Percentiles rank a stretch among this genome's conserved stretches.
These are phyloP conservation scores for Drosophila nigricruria DNA, from an alignment of 2,888 invertebrate species.

Conservation along the genomic window DNA sequence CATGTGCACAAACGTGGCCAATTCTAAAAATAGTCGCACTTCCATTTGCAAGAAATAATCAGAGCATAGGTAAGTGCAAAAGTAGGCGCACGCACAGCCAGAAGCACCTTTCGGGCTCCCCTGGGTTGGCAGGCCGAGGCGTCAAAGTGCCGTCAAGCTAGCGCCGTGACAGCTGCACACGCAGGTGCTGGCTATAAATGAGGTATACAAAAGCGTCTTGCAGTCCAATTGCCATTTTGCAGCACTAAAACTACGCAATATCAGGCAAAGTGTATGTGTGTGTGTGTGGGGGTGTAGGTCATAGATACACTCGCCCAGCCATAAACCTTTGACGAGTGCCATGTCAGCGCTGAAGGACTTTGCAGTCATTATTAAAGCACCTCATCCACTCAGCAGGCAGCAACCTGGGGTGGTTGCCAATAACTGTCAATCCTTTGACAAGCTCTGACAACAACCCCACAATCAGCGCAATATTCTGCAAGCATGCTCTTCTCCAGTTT, in stretches of 20 bases:
- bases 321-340: conserved; percentile 44
- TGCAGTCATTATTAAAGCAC: conserved; percentile 60
- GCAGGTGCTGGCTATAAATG: conserved; percentile 31
- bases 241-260: conserved; percentile 29
- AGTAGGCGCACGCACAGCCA: conserved; percentile 3
- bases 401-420: conserved; percentile 26
- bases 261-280: not conserved
- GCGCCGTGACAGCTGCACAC: conserved; percentile 31
- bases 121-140: conserved; percentile 29
- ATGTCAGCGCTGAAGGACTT: conserved; percentile 40
- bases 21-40: conserved; percentile 39
- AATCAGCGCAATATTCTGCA: conserved; percentile 13
- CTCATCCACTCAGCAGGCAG: conserved; percentile 6
- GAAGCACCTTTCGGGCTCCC: not conserved
- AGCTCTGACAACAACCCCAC: conserved; percentile 20
- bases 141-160: conserved; percentile 48
- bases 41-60: conserved; percentile 20
- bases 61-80: conserved; percentile 6
- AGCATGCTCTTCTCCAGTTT: not conserved
- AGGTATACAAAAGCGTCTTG: conserved; percentile 24
- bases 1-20: conserved; percentile 32
- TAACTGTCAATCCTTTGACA: conserved; percentile 29
- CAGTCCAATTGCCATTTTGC: conserved; percentile 42
- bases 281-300: not conserved
- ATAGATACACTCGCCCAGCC: conserved; percentile 23